phyloP scores from a whole-genome alignment of 1,140 invertebrate genomes.

The Drosophila baimaii region DNA sequence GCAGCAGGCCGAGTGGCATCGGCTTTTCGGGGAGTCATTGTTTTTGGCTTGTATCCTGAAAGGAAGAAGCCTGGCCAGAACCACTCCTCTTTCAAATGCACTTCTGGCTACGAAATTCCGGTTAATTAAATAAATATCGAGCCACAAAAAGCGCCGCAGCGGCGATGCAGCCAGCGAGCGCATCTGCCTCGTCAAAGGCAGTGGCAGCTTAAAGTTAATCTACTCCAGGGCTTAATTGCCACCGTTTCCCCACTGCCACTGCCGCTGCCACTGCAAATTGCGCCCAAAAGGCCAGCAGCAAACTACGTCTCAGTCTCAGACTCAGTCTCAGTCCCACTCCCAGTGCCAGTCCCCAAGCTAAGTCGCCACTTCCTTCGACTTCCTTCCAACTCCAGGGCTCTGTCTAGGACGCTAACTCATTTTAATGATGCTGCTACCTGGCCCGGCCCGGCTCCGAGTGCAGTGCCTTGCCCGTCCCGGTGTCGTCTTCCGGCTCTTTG shows the following conservation, averaged over 20 bases:
- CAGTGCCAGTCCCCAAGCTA: constrained; percentile 1
- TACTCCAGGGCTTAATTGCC: constrained; percentile 82
- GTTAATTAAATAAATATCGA: constrained; percentile 49
- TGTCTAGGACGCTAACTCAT: constrained; percentile 73
- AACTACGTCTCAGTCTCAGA: constrained; percentile 33
- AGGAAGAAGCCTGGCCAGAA: neutral
- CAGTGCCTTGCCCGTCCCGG: constrained; percentile 48
- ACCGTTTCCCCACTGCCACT: too few species aligned
- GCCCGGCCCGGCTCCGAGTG: constrained; percentile 49
- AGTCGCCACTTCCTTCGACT: constrained; percentile 15
- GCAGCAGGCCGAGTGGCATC: constrained; percentile 9
- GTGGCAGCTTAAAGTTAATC: constrained; percentile 76
- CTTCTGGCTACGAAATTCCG: constrained; percentile 33
- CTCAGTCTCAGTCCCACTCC: constrained; percentile 5
- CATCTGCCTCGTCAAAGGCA: constrained; percentile 37
- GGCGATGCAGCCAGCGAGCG: constrained; percentile 28
- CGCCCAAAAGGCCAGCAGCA: constrained; percentile 71
- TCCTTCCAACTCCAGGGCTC: constrained; percentile 4
- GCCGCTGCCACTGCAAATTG: constrained; percentile 77
- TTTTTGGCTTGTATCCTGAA: neutral
- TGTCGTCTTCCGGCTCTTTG: constrained; percentile 49
- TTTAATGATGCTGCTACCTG: constrained; percentile 72
- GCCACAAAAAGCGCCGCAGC: constrained; percentile 22
- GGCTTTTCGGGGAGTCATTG: constrained; percentile 4
- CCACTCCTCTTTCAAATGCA: constrained; percentile 15